These are phyloP conservation scores for Castor canadensis DNA, from an alignment of 2,113 vertebrate species.

Conservation along the genomic window DNA sequence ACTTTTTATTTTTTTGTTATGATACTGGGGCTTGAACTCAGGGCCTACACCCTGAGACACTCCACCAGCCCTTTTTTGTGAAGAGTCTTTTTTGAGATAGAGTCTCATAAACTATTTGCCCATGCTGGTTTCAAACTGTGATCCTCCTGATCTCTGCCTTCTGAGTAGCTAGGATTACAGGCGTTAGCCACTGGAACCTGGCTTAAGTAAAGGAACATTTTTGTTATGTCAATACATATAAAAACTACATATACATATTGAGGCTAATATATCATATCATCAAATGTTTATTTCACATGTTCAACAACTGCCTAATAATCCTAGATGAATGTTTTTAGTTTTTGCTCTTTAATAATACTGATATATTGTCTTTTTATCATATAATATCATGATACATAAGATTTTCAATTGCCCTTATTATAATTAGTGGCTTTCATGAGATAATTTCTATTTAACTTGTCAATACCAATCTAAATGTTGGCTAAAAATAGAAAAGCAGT, in stretches of 20 bases:
- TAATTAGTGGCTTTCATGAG: background rate
- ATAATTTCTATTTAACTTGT: background rate
- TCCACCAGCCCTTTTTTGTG: too few relatives aligned
- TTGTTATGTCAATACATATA: background rate
- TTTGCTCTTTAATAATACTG: conserved; percentile 19
- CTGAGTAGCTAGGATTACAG: too few relatives aligned
- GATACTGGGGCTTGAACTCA: too few relatives aligned
- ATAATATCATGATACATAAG: background rate
- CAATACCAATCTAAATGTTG: background rate
- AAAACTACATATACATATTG: conserved; percentile 1
- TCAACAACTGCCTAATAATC: background rate
- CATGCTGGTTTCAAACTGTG: too few relatives aligned
- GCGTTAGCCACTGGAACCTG: too few relatives aligned
- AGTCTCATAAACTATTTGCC: too few relatives aligned
- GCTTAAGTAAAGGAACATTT: conserved; percentile 15
- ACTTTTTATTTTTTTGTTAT: too few relatives aligned
- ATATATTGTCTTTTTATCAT: background rate
- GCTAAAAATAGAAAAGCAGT: background rate
- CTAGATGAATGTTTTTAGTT: background rate
- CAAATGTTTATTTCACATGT: background rate
- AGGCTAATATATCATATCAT: conserved; percentile 1
- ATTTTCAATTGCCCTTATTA: background rate
- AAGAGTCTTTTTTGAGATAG: too few relatives aligned
- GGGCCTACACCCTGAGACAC: too few relatives aligned
- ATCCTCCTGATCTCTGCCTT: too few relatives aligned